These are phyloP conservation scores for Drosophila carrolli DNA, from an alignment of 1,140 invertebrate species.

Conservation along the genomic window DNA sequence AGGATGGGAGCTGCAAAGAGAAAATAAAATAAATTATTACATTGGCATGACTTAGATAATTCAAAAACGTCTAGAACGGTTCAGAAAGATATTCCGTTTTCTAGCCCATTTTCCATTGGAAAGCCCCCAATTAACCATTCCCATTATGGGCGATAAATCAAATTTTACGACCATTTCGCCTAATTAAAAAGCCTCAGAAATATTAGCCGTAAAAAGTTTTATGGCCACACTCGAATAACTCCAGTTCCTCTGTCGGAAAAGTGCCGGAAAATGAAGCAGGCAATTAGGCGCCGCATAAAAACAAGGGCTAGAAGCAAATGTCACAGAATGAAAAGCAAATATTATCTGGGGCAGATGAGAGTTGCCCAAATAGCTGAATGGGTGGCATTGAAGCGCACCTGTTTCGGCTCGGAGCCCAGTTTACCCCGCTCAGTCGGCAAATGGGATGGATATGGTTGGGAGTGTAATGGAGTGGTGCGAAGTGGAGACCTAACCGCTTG, in stretches of 20 bases:
- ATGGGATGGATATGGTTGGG: neutral
- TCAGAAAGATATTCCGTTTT: neutral
- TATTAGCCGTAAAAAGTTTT: slow-evolving; percentile 64
- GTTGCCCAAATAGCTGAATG: slow-evolving; percentile 43
- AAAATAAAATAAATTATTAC: slow-evolving; percentile 9
- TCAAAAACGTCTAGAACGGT: neutral
- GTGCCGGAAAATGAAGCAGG: slow-evolving; percentile 50
- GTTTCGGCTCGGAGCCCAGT: neutral
- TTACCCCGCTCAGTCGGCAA: neutral
- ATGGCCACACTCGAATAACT: slow-evolving; percentile 27
- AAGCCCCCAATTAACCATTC: slow-evolving; percentile 44
- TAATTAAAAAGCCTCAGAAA: slow-evolving; percentile 62
- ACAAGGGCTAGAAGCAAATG: slow-evolving; percentile 10
- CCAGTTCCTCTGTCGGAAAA: neutral
- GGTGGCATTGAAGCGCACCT: slow-evolving; percentile 29
- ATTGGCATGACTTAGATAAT: neutral
- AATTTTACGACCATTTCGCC: slow-evolving; percentile 53
- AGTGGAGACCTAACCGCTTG: slow-evolving; percentile 45
- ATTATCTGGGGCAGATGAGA: slow-evolving; percentile 50
- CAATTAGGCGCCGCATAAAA: slow-evolving; percentile 54
- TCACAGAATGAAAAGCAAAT: slow-evolving; percentile 61
- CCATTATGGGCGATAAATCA: slow-evolving; percentile 48
- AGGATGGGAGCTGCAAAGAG: slow-evolving; percentile 26
- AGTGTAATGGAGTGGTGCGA: slow-evolving; percentile 12
- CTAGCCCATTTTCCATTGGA: neutral